Percentiles rank a stretch among this genome's conserved stretches.
These are phyloP conservation scores for Chlorospingus semifuscus DNA, from an alignment of 2,797 vertebrate species.

Conservation along the genomic window DNA sequence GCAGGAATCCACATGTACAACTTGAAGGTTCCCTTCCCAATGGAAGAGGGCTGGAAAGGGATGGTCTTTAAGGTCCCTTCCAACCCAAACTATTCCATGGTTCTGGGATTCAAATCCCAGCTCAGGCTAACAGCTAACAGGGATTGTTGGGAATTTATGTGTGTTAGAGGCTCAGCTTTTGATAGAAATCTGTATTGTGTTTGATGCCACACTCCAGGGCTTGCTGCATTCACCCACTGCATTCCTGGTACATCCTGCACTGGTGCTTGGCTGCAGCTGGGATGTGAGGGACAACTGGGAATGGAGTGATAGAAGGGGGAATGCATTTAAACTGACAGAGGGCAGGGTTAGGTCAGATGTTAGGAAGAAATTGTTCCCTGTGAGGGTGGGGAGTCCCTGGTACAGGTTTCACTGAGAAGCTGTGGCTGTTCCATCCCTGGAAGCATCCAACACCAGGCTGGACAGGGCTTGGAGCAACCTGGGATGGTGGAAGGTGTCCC, in stretches of 20 bases:
- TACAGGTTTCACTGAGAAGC: background rate
- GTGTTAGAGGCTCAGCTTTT: background rate
- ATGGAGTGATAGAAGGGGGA: background rate
- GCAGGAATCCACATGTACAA: background rate
- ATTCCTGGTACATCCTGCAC: background rate
- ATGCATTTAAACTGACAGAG: background rate
- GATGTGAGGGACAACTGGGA: background rate
- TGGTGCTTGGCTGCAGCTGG: accelerated
- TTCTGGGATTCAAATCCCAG: background rate
- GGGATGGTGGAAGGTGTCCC: background rate
- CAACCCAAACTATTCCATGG: background rate
- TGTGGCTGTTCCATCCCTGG: background rate
- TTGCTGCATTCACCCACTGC: background rate
- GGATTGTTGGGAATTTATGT: background rate
- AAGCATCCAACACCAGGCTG: background rate
- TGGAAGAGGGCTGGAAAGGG: background rate
- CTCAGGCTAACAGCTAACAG: background rate
- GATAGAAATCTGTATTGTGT: accelerated
- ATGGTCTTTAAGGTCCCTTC: background rate
- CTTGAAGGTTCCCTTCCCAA: background rate
- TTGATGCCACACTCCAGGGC: background rate
- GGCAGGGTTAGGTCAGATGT: background rate
- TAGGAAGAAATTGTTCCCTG: background rate
- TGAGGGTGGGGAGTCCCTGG: accelerated
- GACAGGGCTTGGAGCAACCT: accelerated